Evolutionary conservation across 2,888 invertebrate species (phyloP).

Genomic region (Spilarctia lutea): DNA sequence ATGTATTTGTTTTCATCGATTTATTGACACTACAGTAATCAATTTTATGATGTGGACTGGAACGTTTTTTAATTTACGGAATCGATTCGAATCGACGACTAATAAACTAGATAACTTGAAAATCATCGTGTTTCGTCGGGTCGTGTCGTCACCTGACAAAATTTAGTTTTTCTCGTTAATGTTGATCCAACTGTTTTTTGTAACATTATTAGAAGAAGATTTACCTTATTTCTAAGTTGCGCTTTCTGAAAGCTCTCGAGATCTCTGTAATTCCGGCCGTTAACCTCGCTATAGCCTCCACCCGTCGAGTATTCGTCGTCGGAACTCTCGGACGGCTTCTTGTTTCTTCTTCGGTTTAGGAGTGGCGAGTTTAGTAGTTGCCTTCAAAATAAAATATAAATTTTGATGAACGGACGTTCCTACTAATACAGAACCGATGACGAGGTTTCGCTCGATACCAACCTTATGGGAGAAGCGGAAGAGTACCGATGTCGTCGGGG

Average conservation of each 20-base stretch:
- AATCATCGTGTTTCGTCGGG: too few relatives aligned
- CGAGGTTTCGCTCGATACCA: neutral
- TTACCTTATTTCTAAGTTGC: slow-evolving; percentile 95
- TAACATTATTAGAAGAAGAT: neutral
- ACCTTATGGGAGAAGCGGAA: slow-evolving; percentile 92
- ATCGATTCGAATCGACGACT: too few relatives aligned
- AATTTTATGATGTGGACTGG: too few relatives aligned
- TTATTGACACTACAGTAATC: too few relatives aligned
- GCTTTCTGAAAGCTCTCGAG: slow-evolving; percentile 97
- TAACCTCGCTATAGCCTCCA: slow-evolving; percentile 82
- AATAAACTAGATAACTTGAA: too few relatives aligned
- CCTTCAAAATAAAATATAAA: slow-evolving; percentile 62
- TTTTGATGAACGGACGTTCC: neutral
- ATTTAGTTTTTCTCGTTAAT: neutral
- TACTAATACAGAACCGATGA: neutral
- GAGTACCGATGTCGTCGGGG: slow-evolving; percentile 87
- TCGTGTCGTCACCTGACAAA: too few relatives aligned
- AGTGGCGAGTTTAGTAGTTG: slow-evolving; percentile 95
- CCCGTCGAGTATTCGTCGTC: slow-evolving; percentile 90
- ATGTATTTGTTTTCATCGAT: too few relatives aligned
- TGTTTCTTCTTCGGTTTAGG: slow-evolving; percentile 91
- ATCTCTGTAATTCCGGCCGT: slow-evolving; percentile 92
- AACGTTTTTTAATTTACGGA: too few relatives aligned
- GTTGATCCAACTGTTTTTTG: neutral
- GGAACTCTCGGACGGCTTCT: slow-evolving; percentile 92